Base-by-base conservation (phyloP, 2,113 vertebrate species). In the Smithornis capensis region DNA sequence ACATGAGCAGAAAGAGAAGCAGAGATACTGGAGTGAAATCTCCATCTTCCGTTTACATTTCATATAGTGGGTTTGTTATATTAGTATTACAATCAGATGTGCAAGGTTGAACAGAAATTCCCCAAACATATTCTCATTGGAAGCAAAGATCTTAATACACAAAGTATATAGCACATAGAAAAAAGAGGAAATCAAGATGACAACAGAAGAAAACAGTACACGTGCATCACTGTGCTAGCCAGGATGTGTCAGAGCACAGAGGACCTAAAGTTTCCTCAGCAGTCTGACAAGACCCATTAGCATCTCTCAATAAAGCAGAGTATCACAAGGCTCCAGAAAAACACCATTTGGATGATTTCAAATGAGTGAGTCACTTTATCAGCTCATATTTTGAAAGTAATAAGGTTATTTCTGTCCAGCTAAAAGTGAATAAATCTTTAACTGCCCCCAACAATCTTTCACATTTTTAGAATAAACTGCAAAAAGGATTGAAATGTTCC, bases 401-500 rank as follows among this genome's bases (percentile, higher is more conserved):
- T 73, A 76, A 93, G 59, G 68, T 87, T 95, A 95, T 90, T 94
- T 96, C 78, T 92, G 68, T 81, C 87, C 75, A 86, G 25, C 50
- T 31, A 38, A 12, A 90, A 95, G 62, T 60, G 88, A 71, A 59
- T 87, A 77, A 65, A 95, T 38, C 49, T 76, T 67, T 73, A 83
- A 82, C 67, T 64, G 56, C 19, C 53, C 40, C 57, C 52, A 89
- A 70, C 40, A 75, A 92, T 62, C n/a, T 87, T 92, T 27, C 24
- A 60, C 11, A 4, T 60, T 78, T 73, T 57, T 35, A 68, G 62
- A 91, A 94, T 42, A 75, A 88, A 90, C 38, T 62, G 69, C 60
- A 55, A 81, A 70, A 63, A 24, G 71, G 56, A 87, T 10, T 79
- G n/a, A 84, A 85, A 70, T 22, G 45, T 60, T 89, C 42, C 69